Conservation (phyloP, 2,888 invertebrate species). For the Pseudococcus longispinus region DNA sequence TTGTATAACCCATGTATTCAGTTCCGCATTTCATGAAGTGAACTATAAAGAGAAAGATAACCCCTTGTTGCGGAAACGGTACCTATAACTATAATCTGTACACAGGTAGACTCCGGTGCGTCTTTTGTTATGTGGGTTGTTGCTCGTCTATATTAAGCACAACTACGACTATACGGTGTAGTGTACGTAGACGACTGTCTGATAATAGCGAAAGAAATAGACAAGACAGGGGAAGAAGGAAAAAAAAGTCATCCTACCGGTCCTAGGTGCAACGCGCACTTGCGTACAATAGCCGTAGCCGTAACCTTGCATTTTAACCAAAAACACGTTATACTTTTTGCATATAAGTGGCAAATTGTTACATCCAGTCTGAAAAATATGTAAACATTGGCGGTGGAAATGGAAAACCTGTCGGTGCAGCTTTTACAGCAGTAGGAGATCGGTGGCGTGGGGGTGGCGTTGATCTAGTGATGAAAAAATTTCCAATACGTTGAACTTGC, state of each 20-base stretch:
- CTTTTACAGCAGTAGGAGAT: background rate
- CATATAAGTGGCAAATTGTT: constrained; percentile 37
- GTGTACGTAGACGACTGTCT: background rate
- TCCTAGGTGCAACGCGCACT: constrained; percentile 13
- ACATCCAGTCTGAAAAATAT: constrained; percentile 31
- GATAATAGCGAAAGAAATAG: constrained; percentile 13
- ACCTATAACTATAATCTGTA: background rate
- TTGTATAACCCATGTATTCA: background rate
- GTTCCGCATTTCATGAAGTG: constrained; percentile 15
- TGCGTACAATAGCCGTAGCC: constrained; percentile 11
- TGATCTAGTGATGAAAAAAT: background rate
- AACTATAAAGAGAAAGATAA: background rate
- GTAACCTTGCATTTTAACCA: constrained; percentile 30
- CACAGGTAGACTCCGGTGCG: constrained; percentile 17
- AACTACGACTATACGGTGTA: background rate
- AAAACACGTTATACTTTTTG: constrained; percentile 42
- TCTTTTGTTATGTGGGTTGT: constrained; percentile 39
- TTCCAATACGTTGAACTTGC: constrained; percentile 22
- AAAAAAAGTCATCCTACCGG: constrained; percentile 42
- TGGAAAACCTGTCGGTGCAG: constrained; percentile 20
- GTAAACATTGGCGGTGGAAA: constrained; percentile 6
- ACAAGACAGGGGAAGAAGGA: background rate
- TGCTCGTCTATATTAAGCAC: background rate
- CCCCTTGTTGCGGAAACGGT: constrained; percentile 37
- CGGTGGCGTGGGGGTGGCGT: background rate